phyloP scores from a whole-genome alignment of 2,888 invertebrate species.

The Thecophora atra region DNA sequence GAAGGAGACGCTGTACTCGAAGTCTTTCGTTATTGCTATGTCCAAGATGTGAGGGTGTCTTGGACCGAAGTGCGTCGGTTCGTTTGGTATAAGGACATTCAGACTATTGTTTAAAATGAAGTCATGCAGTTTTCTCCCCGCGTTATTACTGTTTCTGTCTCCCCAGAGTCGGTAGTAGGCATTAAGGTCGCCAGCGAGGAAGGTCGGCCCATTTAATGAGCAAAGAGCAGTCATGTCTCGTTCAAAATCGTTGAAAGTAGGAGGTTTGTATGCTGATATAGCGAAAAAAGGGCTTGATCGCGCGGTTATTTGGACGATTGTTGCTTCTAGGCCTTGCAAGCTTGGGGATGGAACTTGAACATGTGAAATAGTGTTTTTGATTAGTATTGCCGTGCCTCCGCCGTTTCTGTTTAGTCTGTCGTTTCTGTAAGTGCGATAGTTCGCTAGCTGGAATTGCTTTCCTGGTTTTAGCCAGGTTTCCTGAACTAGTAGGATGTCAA shows the following conservation, averaged over 20 bases:
- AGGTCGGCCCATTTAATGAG: neutral
- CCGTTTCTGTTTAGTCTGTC: neutral
- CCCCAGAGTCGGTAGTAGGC: neutral
- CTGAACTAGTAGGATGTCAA: neutral
- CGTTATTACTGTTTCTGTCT: neutral
- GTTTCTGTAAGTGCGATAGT: neutral
- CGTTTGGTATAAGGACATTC: neutral
- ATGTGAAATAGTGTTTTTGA: neutral
- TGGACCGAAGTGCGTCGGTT: neutral
- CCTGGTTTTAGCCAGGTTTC: constrained; percentile 4
- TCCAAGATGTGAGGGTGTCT: neutral
- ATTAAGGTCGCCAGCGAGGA: neutral
- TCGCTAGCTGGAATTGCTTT: neutral
- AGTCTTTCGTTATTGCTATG: neutral
- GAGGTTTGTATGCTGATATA: constrained; percentile 3
- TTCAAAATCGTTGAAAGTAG: neutral
- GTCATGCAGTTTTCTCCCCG: neutral
- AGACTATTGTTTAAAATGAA: neutral
- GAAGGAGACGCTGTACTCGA: neutral
- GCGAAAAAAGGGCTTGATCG: neutral
- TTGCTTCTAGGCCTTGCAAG: neutral
- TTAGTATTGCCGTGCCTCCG: neutral
- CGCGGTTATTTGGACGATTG: neutral
- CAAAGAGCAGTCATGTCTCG: neutral
- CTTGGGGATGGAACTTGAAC: neutral